Percentiles rank a stretch among this genome's conserved stretches.
Evolutionary conservation across 2,888 invertebrate genomes (phyloP).

Genomic region (Biston stratarius): DNA sequence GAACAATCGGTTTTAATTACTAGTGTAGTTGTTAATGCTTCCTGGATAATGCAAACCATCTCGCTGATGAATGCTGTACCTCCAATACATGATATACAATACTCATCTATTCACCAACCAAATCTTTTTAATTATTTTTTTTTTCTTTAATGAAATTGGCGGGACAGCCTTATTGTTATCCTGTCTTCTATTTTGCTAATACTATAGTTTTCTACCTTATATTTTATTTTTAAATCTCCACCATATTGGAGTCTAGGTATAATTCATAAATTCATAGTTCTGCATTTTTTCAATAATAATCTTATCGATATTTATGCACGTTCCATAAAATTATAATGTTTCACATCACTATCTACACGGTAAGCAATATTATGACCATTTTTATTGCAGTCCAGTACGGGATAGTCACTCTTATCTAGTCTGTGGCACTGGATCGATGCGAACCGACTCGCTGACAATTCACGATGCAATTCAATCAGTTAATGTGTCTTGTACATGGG

Average conservation of each 20-base stretch:
- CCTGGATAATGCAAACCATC: neutral
- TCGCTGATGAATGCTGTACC: neutral
- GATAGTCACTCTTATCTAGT: neutral
- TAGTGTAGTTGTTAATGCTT: neutral
- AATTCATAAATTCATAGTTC: too few relatives aligned
- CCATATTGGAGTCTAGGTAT: too few relatives aligned
- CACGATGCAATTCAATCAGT: constrained; percentile 66
- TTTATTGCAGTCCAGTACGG: constrained; percentile 9
- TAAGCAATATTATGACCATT: neutral
- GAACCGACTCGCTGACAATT: constrained; percentile 28
- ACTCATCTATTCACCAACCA: too few relatives aligned
- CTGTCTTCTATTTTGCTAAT: too few relatives aligned
- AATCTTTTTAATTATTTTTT: too few relatives aligned
- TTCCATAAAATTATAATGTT: neutral
- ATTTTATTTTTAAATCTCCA: too few relatives aligned
- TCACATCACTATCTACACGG: constrained; percentile 9
- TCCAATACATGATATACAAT: neutral
- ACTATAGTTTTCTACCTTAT: too few relatives aligned
- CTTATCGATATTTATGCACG: neutral
- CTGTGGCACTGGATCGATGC: constrained; percentile 21
- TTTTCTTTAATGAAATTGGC: too few relatives aligned
- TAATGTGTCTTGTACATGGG: constrained; percentile 70
- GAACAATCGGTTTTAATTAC: too few relatives aligned
- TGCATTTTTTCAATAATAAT: too few relatives aligned
- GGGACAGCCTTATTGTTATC: too few relatives aligned